Conservation (phyloP, 2,888 invertebrate genomes). For the Schizaphis graminum region DNA sequence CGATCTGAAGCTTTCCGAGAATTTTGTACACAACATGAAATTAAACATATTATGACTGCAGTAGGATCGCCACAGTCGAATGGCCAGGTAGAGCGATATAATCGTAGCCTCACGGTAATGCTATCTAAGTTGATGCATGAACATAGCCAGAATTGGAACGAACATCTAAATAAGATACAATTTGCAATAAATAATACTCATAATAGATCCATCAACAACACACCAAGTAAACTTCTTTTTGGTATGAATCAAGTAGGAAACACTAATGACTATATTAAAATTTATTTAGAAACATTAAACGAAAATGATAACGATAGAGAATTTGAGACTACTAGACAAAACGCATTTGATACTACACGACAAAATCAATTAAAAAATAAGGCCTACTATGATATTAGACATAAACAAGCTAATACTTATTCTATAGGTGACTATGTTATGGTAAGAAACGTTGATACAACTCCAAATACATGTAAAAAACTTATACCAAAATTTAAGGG, state of each 20-base stretch:
- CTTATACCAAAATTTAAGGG: background rate
- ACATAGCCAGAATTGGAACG: background rate
- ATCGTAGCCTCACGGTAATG: background rate
- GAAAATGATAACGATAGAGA: background rate
- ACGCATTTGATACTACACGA: background rate
- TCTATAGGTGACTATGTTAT: background rate
- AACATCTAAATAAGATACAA: background rate
- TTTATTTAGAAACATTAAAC: constrained; percentile 7
- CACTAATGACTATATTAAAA: background rate
- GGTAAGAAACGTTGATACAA: background rate
- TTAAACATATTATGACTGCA: constrained; percentile 47
- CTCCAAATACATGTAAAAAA: background rate
- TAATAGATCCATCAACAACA: too few species aligned
- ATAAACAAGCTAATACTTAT: too few species aligned
- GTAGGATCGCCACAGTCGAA: constrained; percentile 42
- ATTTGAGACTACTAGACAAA: background rate
- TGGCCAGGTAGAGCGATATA: constrained; percentile 33
- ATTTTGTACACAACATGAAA: constrained; percentile 45
- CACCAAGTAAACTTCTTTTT: too few species aligned
- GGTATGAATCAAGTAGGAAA: too few species aligned
- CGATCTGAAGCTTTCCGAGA: constrained; percentile 44
- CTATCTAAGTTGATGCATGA: background rate
- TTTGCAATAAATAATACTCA: too few species aligned
- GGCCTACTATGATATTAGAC: background rate
- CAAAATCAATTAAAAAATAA: background rate